Evolutionary conservation across 2,113 vertebrate genomes (phyloP), one percentile per base, ranked within the genome.

Genomic region (human (Homo sapiens)): DNA sequence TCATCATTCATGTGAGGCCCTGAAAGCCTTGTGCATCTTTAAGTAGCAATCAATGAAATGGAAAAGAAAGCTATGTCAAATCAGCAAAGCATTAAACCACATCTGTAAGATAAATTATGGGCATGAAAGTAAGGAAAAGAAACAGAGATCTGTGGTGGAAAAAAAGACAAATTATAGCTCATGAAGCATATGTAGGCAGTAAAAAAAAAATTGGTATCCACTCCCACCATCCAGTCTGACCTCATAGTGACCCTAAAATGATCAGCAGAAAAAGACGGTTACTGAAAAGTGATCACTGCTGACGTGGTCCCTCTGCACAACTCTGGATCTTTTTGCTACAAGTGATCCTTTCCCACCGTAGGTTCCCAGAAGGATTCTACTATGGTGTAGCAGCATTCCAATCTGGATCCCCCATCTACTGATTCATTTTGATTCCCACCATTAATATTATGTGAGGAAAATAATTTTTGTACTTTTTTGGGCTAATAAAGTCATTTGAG

Each of bases 31-130:
- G 13, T 13, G 32, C 20, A 72, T 73, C n/a, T 90, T 95, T 96
- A 52, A 90, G 75, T 45, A 57, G 10, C 80, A 84, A 96, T 97
- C 88, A 82, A 95, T 93, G 91, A 55, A 73, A 82, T 48, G 32
- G 73, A 90, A 97, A 90, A 57, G 68, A n/a, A 79, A 97, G 40
- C 84, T 66, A 75, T 50, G 87, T 50, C 89, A 90, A 89, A 94
- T 88, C 64, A 90, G 30, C 45, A 80, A 48, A 40, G 50, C 16
- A 59, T 70, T 38, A 72, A 86, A 85, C 23, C 78, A 82, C 45
- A 72, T 43, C 84, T 64, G n/a, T 32, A 85, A 92, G 59, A 89
- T 86, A 89, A 66, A 94, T 80, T 79, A 92, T 50, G 18, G 23
- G 83, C 20, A 50, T 57, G 23, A 70, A 89, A 83, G 72, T 27